Base-by-base conservation (phyloP, 2,888 invertebrate genomes). In the Alcis repandata region DNA sequence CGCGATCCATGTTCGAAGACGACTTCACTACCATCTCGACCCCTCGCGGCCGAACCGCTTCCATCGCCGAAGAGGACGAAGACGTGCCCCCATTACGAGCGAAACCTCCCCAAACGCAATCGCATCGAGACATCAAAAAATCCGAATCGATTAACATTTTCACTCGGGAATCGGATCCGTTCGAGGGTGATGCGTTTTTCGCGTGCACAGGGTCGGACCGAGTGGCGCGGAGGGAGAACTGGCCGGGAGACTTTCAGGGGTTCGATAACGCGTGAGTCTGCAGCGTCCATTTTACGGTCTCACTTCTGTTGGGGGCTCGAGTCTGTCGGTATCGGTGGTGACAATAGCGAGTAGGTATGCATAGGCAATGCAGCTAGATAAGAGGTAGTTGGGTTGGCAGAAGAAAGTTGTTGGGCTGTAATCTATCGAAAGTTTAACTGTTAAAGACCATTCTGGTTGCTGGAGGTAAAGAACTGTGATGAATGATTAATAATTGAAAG, bases 121-220 rank as follows among this genome's bases (percentile, higher is more conserved):
- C 76, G 2, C 95, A 96, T 68, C 94, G 95, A 60, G 95, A 96
- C 79, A 95, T 97, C 52, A 97, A 97, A 79, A 98, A 98, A 86
- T 98, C 98, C 0, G 98, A 98, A 82, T 98, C 98, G 3, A 96
- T 98, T 9, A 98, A 98, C 87, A 98, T 98, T 77, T 98, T 98
- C 89, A 96, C 96, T 4, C 94, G 97, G 56, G 97, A 97, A 80
- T 95, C 95, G 49, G 98, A 98, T 90, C 98, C 98, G 1, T 98
- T 98, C 80, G 98, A 97, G 74, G 97, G 97, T 59, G 97, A 97
- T 76, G 97, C 97, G 74, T 98, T 98, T 89, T 98, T 98, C 82
- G 95, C 94, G 11, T 91, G 92, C 71, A 92, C 94, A 0, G 93
- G 93, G 0, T 92, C 94, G 0, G 93, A 92, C 61, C 80, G 90